Percentiles rank a stretch among this genome's conserved stretches.
These are phyloP conservation scores for Falco berigora DNA, from an alignment of 2,797 vertebrate species.

Conservation along the genomic window DNA sequence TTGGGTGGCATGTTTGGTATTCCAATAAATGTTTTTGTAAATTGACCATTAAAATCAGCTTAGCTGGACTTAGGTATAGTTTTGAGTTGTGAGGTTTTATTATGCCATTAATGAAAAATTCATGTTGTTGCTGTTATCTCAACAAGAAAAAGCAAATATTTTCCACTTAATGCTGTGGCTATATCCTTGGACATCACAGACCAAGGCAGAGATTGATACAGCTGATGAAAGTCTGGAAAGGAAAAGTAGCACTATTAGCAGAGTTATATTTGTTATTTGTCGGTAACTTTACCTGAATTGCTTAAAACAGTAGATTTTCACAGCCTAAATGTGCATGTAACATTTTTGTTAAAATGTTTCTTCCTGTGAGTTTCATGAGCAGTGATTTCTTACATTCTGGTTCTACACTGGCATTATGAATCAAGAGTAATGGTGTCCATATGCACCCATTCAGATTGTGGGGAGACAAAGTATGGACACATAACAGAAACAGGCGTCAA, in stretches of 20 bases:
- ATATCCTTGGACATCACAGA: neutral
- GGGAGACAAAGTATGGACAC: neutral
- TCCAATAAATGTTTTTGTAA: neutral
- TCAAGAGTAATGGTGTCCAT: neutral
- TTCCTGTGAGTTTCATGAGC: neutral
- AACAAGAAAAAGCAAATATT: neutral
- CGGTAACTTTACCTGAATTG: neutral
- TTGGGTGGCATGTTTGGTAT: neutral
- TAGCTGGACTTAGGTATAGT: neutral
- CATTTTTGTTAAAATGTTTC: neutral
- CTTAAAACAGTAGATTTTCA: neutral
- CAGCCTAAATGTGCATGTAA: neutral
- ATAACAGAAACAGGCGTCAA: neutral
- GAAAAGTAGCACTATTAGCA: neutral
- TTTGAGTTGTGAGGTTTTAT: neutral
- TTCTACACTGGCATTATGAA: neutral
- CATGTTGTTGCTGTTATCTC: neutral
- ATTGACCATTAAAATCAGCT: neutral
- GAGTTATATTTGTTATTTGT: neutral
- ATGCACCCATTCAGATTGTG: neutral
- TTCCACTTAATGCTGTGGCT: neutral
- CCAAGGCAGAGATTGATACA: neutral
- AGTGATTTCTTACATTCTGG: neutral
- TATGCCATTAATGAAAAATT: neutral
- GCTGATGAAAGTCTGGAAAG: neutral